Base-by-base conservation (phyloP, 2,888 invertebrate species). In the Lasioglossum pauxillum region DNA sequence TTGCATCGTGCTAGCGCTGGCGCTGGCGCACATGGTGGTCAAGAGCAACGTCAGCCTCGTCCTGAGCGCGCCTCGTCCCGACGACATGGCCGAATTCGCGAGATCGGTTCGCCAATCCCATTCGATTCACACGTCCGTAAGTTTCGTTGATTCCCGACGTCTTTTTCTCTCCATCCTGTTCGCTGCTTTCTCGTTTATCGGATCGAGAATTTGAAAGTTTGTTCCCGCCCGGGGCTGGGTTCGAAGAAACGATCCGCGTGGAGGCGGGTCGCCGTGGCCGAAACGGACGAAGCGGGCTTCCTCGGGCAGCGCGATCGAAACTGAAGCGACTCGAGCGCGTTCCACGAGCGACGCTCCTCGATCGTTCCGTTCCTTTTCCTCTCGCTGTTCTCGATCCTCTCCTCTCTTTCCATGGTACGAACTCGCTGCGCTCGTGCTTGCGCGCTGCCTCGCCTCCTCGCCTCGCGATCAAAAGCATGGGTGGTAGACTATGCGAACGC, bases 221-320 rank as follows among this genome's bases (percentile, higher is more conserved):
- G 10, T 69, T 69, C 67, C 67, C 67, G 67, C 67, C 2, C 12
- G 10, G 38, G 64, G 2, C 5, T 23, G 35, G 67, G 1, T 10
- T 8, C 0, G 5, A 5, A 31, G 31, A 64, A 7, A 64, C n/a
- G 53, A 31, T 60, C 16, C 60, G 60, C 60, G 60, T 5, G 60
- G 1, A 57, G n/a, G n/a, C 57, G 57, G 60, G 10, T 60, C 60
- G 14, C 14, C 60, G 60, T 12, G 57, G 27, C 27, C 14, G 16
- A 31, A 5, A 16, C 64, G 73, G 19, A 1, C 74, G 23, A 72
- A 3, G 64, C 78, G 64, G 67, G 67, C 74, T 71, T 85, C 85
- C 84, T 76, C 88, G 87, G 91, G 91, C 88, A 90, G 93, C 93
- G 92, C 93, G 92, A 91, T 92, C 90, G 90, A 90, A 91, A 93